Percentiles rank a stretch among this genome's conserved stretches.
Conservation (phyloP, 2,797 vertebrate genomes). For the Champsocephalus esox region DNA sequence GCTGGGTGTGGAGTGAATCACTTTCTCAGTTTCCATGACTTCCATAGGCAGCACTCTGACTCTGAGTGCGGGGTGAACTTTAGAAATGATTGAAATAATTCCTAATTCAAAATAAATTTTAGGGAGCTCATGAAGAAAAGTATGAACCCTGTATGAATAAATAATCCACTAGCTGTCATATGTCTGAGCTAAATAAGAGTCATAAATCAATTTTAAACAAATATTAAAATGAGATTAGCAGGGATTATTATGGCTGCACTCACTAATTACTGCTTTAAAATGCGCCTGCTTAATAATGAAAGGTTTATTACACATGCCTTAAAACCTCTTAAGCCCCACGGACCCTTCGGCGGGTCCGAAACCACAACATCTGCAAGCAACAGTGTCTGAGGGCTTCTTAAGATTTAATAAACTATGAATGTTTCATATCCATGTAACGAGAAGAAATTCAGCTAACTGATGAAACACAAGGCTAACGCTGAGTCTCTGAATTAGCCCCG, state of each 20-base stretch:
- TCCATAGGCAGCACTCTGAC: conserved; percentile 16
- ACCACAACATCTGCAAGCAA: too few species aligned
- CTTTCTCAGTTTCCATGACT: conserved; percentile 40
- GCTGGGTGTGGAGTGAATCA: conserved; percentile 44
- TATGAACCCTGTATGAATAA: background rate
- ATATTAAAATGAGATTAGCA: conserved; percentile 18
- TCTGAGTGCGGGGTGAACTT: conserved; percentile 35
- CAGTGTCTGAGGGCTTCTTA: too few species aligned
- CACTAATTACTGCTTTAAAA: conserved; percentile 23
- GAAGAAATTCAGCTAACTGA: too few species aligned
- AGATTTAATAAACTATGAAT: too few species aligned
- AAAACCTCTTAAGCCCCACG: background rate
- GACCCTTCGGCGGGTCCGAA: too few species aligned
- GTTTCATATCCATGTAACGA: too few species aligned
- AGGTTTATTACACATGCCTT: conserved; percentile 11
- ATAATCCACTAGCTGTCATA: background rate
- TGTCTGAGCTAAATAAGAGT: background rate
- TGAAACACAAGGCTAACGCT: too few species aligned
- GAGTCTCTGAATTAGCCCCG: too few species aligned
- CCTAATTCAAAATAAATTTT: background rate
- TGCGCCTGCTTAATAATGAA: conserved; percentile 44
- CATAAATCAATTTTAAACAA: background rate
- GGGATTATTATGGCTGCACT: background rate
- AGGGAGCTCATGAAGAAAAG: background rate
- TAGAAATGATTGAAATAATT: background rate